Conservation (phyloP, 2,797 vertebrate species). For the Manis crassicaudata region DNA sequence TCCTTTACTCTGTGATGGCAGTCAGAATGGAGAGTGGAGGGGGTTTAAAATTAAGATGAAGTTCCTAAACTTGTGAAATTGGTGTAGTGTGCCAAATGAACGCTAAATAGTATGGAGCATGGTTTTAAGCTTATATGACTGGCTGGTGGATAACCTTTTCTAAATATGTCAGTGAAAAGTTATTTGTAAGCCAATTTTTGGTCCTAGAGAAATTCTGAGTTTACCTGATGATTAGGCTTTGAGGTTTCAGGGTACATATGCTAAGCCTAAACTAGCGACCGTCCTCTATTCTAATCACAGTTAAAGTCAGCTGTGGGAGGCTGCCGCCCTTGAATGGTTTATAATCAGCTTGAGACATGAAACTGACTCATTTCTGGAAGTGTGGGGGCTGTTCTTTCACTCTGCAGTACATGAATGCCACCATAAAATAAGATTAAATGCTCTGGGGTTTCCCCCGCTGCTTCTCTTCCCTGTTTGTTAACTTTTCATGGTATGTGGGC, state of each 20-base stretch:
- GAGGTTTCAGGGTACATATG: conserved; percentile 42
- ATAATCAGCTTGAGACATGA: conserved; percentile 84
- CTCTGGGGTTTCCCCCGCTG: conserved; percentile 75
- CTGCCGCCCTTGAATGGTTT: conserved; percentile 84
- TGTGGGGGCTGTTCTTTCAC: conserved; percentile 83
- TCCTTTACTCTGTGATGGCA: conserved; percentile 8
- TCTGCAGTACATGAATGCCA: conserved; percentile 82
- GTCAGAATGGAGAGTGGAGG: not conserved
- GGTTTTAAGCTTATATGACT: not conserved
- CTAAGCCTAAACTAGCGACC: conserved; percentile 62
- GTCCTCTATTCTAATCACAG: conserved; percentile 74
- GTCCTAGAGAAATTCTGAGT: conserved; percentile 36
- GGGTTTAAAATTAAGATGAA: conserved; percentile 8
- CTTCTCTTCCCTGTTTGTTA: conserved; percentile 72
- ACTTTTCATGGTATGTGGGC: conserved; percentile 68
- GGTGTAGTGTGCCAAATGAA: not conserved
- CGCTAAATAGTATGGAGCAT: not conserved
- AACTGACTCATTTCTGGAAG: conserved; percentile 85
- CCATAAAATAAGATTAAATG: conserved; percentile 80
- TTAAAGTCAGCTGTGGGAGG: conserved; percentile 85
- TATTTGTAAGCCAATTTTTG: conserved; percentile 30
- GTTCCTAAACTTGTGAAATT: conserved; percentile 8
- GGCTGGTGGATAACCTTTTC: conserved; percentile 1
- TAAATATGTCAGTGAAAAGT: conserved; percentile 27
- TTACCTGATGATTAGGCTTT: conserved; percentile 50